Evolutionary conservation across 1,140 invertebrate species (phyloP), one percentile per base, ranked within the genome.

Genomic region (Calephelis nemesis): DNA sequence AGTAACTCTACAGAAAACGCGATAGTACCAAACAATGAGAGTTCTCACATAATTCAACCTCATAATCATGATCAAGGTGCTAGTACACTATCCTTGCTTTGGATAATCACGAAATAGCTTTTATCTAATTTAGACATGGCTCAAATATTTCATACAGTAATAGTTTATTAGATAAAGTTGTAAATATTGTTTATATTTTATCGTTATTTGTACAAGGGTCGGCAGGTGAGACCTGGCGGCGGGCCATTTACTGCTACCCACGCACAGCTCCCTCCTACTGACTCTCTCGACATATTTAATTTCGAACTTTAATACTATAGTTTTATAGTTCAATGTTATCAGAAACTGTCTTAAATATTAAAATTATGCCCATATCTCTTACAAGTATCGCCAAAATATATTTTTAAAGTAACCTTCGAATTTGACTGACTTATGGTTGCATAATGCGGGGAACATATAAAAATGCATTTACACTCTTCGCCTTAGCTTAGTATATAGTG

Each of bases 181-280:
- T 85, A 85, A 87, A 84, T 83, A 87, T 85, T 87, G 81, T 84
- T 81, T 75, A 58, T 76, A 76, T 81, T 88, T 84, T 84, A 83
- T 83, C 77, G 76, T 80, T 78, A 68, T 67, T 58, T 52, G 58
- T 78, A 84, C 79, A 83, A 83, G 81, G 83, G 83, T 81, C 82
- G 74, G 81, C 86, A 88, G 86, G 86, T 88, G 81, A 87, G 76
- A 75, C 76, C 75, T 88, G 86, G 86, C 74, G 0, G 11, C 0
- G 42, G 39, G 84, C 86, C 86, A 88, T 84, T 58, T 67, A 48
- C 63, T 69, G 12, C 68, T 63, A 70, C 82, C 84, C 78, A 84
- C 84, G 81, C 83, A 77, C 71, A 77, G 71, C 66, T 65, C 66
- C 76, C 78, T 76, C 75, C 74, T 76, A 81, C 76, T 69, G 70